A percentile compares a stretch with the other conserved stretches of the same genome.
These are phyloP conservation scores for Rhombomys opimus DNA, from an alignment of 2,113 vertebrate species.

Conservation along the genomic window DNA sequence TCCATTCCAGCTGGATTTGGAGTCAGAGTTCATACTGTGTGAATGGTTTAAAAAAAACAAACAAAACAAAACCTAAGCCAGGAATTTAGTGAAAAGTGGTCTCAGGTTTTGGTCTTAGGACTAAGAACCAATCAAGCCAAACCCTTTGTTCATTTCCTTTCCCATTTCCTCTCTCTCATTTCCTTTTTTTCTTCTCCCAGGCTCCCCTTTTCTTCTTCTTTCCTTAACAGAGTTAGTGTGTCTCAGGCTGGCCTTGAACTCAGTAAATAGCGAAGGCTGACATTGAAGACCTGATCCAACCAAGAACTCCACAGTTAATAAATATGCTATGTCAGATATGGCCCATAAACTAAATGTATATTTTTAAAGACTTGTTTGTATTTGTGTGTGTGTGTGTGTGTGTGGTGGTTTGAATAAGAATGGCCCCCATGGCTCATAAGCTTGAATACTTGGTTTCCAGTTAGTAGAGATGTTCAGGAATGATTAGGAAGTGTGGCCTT, in stretches of 20 bases:
- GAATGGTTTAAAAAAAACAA: background rate
- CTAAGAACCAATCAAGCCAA: background rate
- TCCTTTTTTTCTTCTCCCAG: background rate
- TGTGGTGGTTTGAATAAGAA: background rate
- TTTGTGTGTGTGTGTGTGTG: background rate
- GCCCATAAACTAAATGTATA: background rate
- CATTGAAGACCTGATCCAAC: background rate
- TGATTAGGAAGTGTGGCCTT: background rate
- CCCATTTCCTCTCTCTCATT: background rate
- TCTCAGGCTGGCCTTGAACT: background rate
- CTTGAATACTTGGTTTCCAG: background rate
- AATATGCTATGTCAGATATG: background rate
- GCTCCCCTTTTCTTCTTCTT: background rate
- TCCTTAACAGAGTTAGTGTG: background rate
- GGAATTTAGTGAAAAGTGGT: constrained; percentile 39
- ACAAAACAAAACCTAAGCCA: background rate
- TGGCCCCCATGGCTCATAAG: background rate
- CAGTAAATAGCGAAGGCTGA: background rate
- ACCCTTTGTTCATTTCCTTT: background rate
- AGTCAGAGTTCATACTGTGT: background rate
- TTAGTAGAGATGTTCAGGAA: background rate
- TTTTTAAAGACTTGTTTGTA: background rate
- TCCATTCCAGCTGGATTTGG: constrained; percentile 18
- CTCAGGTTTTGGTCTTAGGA: background rate
- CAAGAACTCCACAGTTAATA: background rate